phyloP scores from a whole-genome alignment of 2,113 vertebrate genomes.

The Barnardius zonarius region DNA sequence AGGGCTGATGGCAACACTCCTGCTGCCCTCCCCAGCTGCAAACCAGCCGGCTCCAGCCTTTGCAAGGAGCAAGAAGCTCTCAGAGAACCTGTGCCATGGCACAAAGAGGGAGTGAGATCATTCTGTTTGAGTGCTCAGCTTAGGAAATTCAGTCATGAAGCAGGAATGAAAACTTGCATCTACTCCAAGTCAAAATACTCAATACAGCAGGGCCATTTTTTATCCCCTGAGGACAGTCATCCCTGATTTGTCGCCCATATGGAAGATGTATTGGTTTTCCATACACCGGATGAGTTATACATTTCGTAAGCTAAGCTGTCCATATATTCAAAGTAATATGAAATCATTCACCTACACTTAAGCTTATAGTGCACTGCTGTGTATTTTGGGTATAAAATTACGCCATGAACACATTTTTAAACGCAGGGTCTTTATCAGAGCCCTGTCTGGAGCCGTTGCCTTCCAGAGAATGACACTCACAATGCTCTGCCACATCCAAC shows the following conservation, averaged over 20 bases:
- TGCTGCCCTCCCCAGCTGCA: background rate
- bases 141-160: conserved; percentile 54
- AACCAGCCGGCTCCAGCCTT: background rate
- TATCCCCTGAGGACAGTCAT: background rate
- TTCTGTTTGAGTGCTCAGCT: conserved; percentile 23
- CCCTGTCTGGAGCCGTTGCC: background rate
- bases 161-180: conserved; percentile 38
- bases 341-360: conserved; percentile 14
- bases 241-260: conserved; percentile 57
- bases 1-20: background rate
- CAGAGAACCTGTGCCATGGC: background rate
- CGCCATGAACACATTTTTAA: conserved; percentile 8
- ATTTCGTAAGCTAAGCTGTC: conserved; percentile 24
- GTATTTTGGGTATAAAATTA: background rate
- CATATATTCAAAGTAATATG: conserved; percentile 19
- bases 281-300: conserved; percentile 10
- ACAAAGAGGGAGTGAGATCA: conserved; percentile 18
- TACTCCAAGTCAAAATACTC: conserved; percentile 43
- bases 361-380: background rate
- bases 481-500: background rate
- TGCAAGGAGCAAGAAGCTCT: background rate
- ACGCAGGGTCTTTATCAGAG: background rate
- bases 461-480: background rate
- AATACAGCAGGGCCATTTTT: background rate
- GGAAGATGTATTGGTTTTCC: conserved; percentile 51